Conservation (phyloP, 1,140 invertebrate genomes). For the Lepidurus arcticus region DNA sequence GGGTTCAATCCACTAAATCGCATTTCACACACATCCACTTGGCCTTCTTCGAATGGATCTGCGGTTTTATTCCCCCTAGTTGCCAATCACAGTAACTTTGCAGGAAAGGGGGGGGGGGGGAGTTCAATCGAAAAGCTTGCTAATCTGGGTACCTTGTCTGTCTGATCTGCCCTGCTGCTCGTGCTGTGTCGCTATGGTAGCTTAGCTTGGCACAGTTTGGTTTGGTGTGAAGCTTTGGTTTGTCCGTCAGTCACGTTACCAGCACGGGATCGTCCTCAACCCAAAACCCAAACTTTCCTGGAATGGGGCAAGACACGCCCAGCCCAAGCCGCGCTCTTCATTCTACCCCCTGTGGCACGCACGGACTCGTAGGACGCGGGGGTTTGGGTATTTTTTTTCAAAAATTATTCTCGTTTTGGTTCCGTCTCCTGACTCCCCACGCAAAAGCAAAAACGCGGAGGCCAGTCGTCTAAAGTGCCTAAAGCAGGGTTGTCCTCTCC, state of each 20-base stretch:
- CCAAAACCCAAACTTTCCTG: background rate
- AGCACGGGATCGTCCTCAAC: conserved; percentile 20
- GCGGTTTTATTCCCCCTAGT: too few relatives aligned
- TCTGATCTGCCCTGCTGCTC: background rate
- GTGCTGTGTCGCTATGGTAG: background rate
- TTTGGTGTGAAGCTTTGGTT: background rate
- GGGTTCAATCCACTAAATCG: too few relatives aligned
- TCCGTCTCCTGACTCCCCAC: background rate
- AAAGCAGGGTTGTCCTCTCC: too few relatives aligned
- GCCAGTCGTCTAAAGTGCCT: too few relatives aligned
- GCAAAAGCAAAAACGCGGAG: too few relatives aligned
- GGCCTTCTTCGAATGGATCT: too few relatives aligned
- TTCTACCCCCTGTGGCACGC: background rate
- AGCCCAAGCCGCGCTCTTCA: background rate
- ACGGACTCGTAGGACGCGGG: background rate
- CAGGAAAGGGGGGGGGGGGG: too few relatives aligned
- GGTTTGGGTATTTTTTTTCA: background rate
- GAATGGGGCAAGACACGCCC: background rate
- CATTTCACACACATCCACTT: too few relatives aligned
- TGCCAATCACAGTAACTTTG: too few relatives aligned
- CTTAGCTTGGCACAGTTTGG: background rate
- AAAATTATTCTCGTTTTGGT: background rate
- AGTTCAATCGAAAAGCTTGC: too few relatives aligned
- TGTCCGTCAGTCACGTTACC: conserved; percentile 13
- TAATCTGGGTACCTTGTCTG: background rate